These are phyloP conservation scores for Carterocephalus palaemon DNA, from an alignment of 2,888 invertebrate genomes.

Conservation along the genomic window DNA sequence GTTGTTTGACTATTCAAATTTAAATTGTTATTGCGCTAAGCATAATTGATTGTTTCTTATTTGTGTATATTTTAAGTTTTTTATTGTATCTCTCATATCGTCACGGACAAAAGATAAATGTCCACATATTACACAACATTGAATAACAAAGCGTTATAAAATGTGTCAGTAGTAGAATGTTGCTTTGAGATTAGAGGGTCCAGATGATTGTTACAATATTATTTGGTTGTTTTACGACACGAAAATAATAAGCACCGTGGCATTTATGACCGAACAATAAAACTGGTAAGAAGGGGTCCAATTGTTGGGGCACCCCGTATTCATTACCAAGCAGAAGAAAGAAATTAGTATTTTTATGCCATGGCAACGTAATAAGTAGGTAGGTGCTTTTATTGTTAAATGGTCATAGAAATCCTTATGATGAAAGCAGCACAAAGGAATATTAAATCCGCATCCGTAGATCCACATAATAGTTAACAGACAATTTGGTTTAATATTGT, in stretches of 20 bases:
- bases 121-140: constrained; percentile 26
- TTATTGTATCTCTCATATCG: too few species aligned
- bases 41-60: too few species aligned
- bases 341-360: constrained; percentile 27
- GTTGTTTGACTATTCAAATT: constrained; percentile 14
- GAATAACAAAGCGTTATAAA: constrained; percentile 69
- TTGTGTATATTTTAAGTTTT: too few species aligned
- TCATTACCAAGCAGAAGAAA: constrained; percentile 32
- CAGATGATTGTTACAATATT: constrained; percentile 67
- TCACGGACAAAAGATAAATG: too few species aligned
- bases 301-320: constrained; percentile 40
- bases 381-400: not conserved
- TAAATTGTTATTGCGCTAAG: constrained; percentile 9
- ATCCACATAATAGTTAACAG: too few species aligned
- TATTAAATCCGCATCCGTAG: too few species aligned
- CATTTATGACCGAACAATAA: constrained; percentile 66
- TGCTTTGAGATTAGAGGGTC: constrained; percentile 56
- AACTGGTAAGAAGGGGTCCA: constrained; percentile 51
- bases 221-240: constrained; percentile 75
- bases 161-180: constrained; percentile 55
- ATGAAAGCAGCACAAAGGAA: not conserved
- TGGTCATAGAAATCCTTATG: not conserved
- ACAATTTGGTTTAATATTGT: too few species aligned
- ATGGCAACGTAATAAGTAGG: constrained; percentile 22
- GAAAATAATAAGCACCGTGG: constrained; percentile 67